Evolutionary conservation across 2,113 vertebrate genomes (phyloP), one percentile per base, ranked within the genome.

Genomic region (Rutilus rutilus): DNA sequence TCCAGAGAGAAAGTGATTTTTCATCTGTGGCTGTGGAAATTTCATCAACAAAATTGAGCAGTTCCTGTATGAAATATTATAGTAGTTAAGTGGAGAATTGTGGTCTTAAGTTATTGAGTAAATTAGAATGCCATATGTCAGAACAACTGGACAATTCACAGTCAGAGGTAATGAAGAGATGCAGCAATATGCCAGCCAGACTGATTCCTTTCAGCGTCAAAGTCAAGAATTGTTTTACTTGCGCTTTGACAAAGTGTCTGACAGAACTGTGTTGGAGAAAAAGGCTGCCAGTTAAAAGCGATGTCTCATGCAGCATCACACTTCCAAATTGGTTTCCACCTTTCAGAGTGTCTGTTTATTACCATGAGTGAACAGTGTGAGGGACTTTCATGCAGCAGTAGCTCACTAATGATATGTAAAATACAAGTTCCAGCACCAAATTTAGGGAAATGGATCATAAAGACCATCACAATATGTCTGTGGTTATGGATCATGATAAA

Each of bases 91-190:
- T 33, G 79, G 80, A 6, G 21, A 52, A 14, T 30, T 21, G 45
- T 11, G 0, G 59, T 67, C 15, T 21, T 50, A 52, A 30, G 14
- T 60, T 57, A 30, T 39, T 27, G 36, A 27, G 23, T 47, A 78
- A 78, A 89, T 82, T 73, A 73, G 27, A 87, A 87, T 1, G 6
- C 88, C 85, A 85, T 52, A 78, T 87, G 88, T 74, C 50, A 50
- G 21, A 57, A 87, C 85, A 89, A 78, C 25, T 45, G 14, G 17
- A 74, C 52, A 23, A 85, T 89, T 87, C 88, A 87, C 59, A 19
- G 50, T 78, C 60, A 6, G 10, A 78, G 82, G 77, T 84, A 57
- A 86, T 69, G 76, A 65, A 54, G n/a, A 85, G 78, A 59, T 82
- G 42, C 80, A 86, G 87, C 65, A 77, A 52, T 23, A 78, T 78